Percentiles rank a stretch among this genome's conserved stretches.
Conservation (phyloP, 2,888 invertebrate species). For the Stenolophus ochropezus region DNA sequence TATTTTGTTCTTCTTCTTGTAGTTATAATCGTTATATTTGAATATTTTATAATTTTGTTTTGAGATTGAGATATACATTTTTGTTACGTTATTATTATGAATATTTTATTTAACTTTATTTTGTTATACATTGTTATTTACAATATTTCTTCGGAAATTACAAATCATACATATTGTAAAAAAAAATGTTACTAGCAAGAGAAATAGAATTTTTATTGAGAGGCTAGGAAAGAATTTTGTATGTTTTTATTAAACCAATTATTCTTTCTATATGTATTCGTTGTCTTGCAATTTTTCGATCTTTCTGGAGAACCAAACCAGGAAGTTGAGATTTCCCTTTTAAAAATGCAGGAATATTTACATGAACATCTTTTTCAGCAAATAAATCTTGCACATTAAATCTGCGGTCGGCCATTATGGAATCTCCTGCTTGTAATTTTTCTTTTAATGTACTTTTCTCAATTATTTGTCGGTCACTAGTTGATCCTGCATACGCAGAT, state of each 20-base stretch:
- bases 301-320: not conserved
- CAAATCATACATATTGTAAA: constrained; percentile 5
- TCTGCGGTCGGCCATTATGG: not conserved
- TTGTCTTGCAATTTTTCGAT: not conserved
- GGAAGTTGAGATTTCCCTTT: not conserved
- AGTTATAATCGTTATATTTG: not conserved
- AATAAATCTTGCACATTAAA: not conserved
- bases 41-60: not conserved
- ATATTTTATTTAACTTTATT: too few relatives aligned
- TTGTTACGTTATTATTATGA: too few relatives aligned
- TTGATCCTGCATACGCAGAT: not conserved
- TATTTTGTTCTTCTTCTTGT: not conserved
- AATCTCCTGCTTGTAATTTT: not conserved
- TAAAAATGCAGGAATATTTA: not conserved
- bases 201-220: not conserved
- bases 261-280: not conserved
- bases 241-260: not conserved
- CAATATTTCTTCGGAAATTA: not conserved
- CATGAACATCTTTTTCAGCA: not conserved
- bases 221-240: not conserved
- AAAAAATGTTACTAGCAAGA: not conserved
- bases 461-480: not conserved
- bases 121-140: too few relatives aligned
- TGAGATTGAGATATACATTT: not conserved
- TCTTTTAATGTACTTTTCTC: not conserved